These are phyloP conservation scores for Coelinius sp. DNA, from an alignment of 2,888 invertebrate genomes.

Conservation along the genomic window DNA sequence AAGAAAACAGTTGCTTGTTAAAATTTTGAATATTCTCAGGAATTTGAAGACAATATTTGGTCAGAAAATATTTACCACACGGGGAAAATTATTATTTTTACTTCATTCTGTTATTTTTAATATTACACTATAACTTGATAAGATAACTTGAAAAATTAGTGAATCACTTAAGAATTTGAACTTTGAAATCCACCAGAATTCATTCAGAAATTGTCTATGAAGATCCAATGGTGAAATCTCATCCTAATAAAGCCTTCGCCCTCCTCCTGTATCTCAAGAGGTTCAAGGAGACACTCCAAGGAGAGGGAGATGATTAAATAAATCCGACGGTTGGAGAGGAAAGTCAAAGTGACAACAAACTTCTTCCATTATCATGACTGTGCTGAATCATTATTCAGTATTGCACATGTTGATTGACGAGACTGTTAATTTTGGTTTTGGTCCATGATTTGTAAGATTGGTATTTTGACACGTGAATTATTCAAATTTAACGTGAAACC, in stretches of 20 bases:
- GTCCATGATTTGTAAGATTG: not conserved
- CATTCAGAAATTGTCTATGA: not conserved
- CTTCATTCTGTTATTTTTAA: too few species aligned
- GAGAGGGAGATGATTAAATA: not conserved
- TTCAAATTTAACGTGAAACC: not conserved
- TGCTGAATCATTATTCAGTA: not conserved
- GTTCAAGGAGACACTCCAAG: not conserved
- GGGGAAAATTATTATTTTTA: too few species aligned
- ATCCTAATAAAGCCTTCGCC: not conserved
- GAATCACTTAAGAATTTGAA: too few species aligned
- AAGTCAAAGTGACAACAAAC: not conserved
- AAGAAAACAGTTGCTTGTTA: too few species aligned
- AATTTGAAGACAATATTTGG: too few species aligned
- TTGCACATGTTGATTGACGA: not conserved
- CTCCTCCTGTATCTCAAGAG: not conserved
- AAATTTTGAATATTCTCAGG: too few species aligned
- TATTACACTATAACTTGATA: too few species aligned
- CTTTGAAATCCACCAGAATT: too few species aligned
- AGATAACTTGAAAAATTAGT: too few species aligned
- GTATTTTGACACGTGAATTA: not conserved
- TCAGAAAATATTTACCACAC: too few species aligned
- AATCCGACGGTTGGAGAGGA: not conserved
- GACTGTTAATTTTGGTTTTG: not conserved
- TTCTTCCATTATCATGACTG: not conserved
- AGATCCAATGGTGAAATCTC: not conserved